Evolutionary conservation across 2,113 vertebrate species (phyloP).

Genomic region (Gobiocypris rarus): DNA sequence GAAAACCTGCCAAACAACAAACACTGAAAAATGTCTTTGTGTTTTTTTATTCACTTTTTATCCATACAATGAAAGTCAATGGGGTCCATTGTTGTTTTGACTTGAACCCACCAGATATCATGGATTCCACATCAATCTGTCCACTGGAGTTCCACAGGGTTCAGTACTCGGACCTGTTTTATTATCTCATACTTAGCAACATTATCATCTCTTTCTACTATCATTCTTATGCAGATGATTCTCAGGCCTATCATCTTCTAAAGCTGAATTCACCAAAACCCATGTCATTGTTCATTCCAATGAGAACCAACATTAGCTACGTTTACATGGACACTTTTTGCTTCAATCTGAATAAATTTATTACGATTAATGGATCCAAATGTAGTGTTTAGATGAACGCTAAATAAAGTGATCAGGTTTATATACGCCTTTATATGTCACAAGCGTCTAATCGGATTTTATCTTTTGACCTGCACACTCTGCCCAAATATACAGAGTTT

Average conservation of each 20-base stretch:
- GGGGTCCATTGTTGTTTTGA: background rate
- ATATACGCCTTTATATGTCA: too few species aligned
- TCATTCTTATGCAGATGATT: background rate
- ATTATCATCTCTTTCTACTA: background rate
- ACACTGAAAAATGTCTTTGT: background rate
- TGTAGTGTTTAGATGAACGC: too few species aligned
- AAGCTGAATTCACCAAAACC: background rate
- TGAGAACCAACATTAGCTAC: background rate
- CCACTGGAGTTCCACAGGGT: background rate
- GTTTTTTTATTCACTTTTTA: too few species aligned
- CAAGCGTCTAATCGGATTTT: too few species aligned
- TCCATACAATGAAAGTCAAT: background rate
- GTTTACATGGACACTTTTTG: too few species aligned
- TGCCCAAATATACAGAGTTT: too few species aligned
- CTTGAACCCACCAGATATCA: background rate
- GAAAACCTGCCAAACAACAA: background rate
- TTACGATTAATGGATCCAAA: too few species aligned
- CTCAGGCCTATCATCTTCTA: background rate
- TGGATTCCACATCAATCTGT: background rate
- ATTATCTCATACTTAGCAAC: background rate
- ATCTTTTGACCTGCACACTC: too few species aligned
- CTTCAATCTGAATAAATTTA: too few species aligned
- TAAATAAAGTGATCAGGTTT: too few species aligned
- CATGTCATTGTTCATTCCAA: background rate
- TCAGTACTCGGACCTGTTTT: background rate